Evolutionary conservation across 2,797 vertebrate species (phyloP).

Genomic region (Lacerta agilis): DNA sequence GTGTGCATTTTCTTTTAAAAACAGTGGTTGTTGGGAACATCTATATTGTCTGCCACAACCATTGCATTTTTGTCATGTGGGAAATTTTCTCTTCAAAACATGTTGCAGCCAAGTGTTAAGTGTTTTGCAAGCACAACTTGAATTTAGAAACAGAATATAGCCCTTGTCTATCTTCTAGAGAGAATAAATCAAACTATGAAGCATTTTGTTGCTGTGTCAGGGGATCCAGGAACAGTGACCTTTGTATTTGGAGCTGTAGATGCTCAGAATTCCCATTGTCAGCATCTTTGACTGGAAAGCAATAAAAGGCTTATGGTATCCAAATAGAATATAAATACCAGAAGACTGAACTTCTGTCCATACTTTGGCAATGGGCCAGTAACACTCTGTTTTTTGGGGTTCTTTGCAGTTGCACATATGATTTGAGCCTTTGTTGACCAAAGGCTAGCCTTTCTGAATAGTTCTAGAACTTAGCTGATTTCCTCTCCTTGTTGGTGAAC

Average conservation of each 20-base stretch:
- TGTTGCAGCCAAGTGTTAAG: slow-evolving; percentile 57
- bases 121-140: slow-evolving; percentile 41
- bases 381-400: background rate
- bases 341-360: background rate
- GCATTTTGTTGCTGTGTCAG: background rate
- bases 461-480: background rate
- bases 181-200: background rate
- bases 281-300: background rate
- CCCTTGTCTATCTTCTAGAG: background rate
- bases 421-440: background rate
- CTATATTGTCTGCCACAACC: slow-evolving; percentile 72
- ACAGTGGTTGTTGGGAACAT: slow-evolving; percentile 79
- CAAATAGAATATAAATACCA: background rate
- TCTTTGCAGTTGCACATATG: background rate
- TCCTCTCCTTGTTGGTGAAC: background rate
- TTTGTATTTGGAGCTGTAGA: background rate
- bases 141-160: slow-evolving; percentile 8
- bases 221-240: background rate
- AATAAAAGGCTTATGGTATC: background rate
- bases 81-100: slow-evolving; percentile 70
- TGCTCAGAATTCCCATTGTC: background rate
- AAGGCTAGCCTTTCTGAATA: background rate
- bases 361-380: background rate
- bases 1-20: slow-evolving; percentile 65
- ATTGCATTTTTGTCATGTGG: slow-evolving; percentile 60